Evolutionary conservation across 2,888 invertebrate species (phyloP), one percentile per base, ranked within the genome.

Genomic region (Eustalomyia histrio): DNA sequence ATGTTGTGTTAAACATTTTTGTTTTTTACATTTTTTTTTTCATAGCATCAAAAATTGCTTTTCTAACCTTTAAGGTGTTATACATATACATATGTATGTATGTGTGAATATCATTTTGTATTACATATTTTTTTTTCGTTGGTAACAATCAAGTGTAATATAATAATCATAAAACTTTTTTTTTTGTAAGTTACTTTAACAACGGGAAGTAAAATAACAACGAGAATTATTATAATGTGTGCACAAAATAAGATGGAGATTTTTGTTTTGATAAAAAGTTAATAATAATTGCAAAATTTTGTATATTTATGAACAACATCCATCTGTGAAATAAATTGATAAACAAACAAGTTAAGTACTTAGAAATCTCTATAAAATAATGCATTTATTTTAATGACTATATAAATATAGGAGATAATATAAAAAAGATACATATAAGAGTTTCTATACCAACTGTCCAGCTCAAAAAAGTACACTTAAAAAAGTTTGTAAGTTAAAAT

Each of bases 161-260:
- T 71, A 64, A 18, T 60, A 58, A 76, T 71, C 64, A 65, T 76
- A 69, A 63, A 68, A 63, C 47, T 76, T 76, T 75, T 47, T 67
- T 68, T 76, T 75, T 47, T 67, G 61, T 76, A 39, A 12, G 39
- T 39, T 39, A 12, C 12, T 39, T 39, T 39, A 39, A 39, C 39
- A 39, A 12, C 10, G 4, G 2, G 8, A 10, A 39, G 12, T 3
- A 12, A 39, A 10, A 12, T 12, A 39, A 39, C 12, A 39, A 29
- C 7, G 29, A 29, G 1, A 39, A 39, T 3, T 39, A 12, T 10
- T 39, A 14, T 39, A 39, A 39, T 39, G 12, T 2, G 12, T 12
- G 6, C 29, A 39, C 1, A 39, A 39, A 39, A 39, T 10, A 8
- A 12, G 39, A 39, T 39, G 0, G 0, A 14, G 12, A 39, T 2